Base-by-base conservation (phyloP, 2,797 vertebrate genomes). In the Sitta carolinensis region DNA sequence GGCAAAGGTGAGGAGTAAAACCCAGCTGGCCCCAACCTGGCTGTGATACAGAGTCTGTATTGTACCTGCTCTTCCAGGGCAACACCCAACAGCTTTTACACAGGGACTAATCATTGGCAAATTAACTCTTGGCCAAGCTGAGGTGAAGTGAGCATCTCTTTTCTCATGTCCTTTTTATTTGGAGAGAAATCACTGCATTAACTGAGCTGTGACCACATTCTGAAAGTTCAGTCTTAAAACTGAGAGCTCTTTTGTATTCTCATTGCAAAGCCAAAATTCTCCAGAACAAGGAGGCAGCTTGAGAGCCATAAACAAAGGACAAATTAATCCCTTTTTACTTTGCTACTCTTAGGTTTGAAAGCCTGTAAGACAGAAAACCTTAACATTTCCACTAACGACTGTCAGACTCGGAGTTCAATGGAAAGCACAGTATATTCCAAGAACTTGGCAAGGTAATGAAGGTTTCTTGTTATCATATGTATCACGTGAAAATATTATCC, bases 381-480 rank as follows among this genome's bases (percentile, higher is more conserved):
- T 74, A 90, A 93, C 70, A 16, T 87, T 94, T 77, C 77, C 84
- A 94, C 80, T 89, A 70, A 62, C 1, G 4, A 84, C 67, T 82
- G 86, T 87, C 90, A 93, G 74, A 47, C 77, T 77, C 20, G 0
- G 14, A 81, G 85, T 66, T 96, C 85, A 83, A 78, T 16, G 87
- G 87, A 84, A 95, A 94, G 91, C 86, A 83, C 88, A 91, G 32
- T 36, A 68, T 79, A 79, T 93, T 89, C 89, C 85, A 90, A 88
- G 83, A 89, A 94, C 66, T 89, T 94, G 93, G 95, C 95, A 94
- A 67, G 91, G 82, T 93, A 95, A 86, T 7, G 84, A 93, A 86
- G 86, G 72, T 90, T 94, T 83, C 82, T 89, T 91, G 85, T 96
- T 95, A 94, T 96, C 74, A 0, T 79, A 30, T 16, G 77, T 61